Evolutionary conservation across 2,797 vertebrate genomes (phyloP).

Genomic region (Menidia menidia): DNA sequence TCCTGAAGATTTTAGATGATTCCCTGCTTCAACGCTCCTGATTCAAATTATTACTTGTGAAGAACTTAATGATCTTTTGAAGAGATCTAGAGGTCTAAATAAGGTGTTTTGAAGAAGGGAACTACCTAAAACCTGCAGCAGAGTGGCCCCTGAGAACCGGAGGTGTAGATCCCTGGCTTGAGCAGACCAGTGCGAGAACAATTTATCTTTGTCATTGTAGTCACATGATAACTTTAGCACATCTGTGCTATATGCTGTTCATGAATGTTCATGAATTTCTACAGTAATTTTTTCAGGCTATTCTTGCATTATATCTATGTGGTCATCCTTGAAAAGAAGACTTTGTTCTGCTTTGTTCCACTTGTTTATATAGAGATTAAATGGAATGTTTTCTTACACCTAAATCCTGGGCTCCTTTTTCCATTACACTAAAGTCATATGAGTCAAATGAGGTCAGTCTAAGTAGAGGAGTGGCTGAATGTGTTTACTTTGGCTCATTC

Average conservation of each 20-base stretch:
- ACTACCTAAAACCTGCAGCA: no score
- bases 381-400: neutral
- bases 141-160: no score
- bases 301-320: neutral
- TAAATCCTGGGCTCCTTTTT: neutral
- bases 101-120: no score
- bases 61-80: no score
- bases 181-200: neutral
- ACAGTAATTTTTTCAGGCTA: neutral
- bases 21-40: no score
- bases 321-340: neutral
- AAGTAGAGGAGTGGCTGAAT: neutral
- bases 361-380: neutral
- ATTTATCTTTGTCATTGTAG: no score
- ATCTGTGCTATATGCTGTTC: no score
- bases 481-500: conserved; percentile 16
- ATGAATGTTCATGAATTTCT: neutral
- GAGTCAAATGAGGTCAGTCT: neutral
- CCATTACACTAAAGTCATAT: neutral
- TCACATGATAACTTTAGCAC: no score
- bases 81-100: no score
- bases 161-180: no score
- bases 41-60: no score
- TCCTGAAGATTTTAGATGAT: no score
- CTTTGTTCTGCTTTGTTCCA: neutral